Conservation (phyloP, 2,888 invertebrate genomes). For the Xylota sylvarum region DNA sequence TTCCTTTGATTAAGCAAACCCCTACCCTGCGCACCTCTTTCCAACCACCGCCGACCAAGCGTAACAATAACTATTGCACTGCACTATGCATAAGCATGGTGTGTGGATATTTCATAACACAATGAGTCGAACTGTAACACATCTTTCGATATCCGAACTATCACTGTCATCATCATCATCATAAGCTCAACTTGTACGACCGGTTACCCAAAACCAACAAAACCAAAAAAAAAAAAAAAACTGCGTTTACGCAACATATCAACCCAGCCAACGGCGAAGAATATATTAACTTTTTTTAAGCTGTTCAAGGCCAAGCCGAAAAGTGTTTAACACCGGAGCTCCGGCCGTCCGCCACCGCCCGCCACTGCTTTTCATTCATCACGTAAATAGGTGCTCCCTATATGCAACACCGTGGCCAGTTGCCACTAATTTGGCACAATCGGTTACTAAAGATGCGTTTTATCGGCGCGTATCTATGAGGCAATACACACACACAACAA, state of each 20-base stretch:
- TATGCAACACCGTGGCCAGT: constrained; percentile 58
- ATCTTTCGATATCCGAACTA: constrained; percentile 42
- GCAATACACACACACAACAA: constrained; percentile 63
- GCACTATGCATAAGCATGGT: background rate
- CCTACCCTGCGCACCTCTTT: too few relatives aligned
- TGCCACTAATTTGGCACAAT: constrained; percentile 72
- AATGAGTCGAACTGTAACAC: constrained; percentile 51
- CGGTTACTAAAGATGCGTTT: constrained; percentile 74
- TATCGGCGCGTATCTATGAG: constrained; percentile 56
- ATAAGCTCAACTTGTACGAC: constrained; percentile 58
- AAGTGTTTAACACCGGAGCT: constrained; percentile 69
- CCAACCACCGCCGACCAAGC: background rate
- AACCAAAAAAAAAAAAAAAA: constrained; percentile 34
- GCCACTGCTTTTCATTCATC: constrained; percentile 56
- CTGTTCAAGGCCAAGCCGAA: constrained; percentile 76
- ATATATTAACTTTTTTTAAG: constrained; percentile 75
- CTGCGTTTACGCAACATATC: constrained; percentile 72
- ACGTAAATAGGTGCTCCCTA: constrained; percentile 77
- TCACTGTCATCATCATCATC: constrained; percentile 31
- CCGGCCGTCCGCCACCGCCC: constrained; percentile 4
- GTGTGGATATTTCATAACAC: constrained; percentile 48
- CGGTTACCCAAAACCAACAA: constrained; percentile 61
- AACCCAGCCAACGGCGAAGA: constrained; percentile 46
- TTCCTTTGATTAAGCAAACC: too few relatives aligned
- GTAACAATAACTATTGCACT: background rate